Evolutionary conservation across 2,797 vertebrate species (phyloP), one percentile per base, ranked within the genome.

Genomic region (Pseudomugil gertrudae): DNA sequence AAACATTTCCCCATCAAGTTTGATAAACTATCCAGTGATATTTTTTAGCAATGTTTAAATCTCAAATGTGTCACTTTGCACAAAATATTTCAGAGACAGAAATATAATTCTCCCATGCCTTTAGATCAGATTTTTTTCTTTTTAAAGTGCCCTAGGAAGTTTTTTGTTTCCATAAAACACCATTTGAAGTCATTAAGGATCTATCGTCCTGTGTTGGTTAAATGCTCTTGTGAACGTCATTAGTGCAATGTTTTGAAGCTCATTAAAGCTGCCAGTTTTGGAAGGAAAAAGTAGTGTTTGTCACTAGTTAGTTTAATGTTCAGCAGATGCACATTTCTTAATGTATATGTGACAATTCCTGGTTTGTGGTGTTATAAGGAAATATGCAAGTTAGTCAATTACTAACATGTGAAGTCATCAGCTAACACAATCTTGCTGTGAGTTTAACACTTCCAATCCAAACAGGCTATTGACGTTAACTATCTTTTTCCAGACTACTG

Each of bases 391-490:
- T 83, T 78, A 60, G 67, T 76, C 63, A 74, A 76, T 84, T 88
- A 75, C 79, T 67, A 32, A n/a, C n/a, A n/a, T 29, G 51, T 86
- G 83, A 89, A 84, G 77, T 87, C 83, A 86, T 74, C 75, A 66
- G 74, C 74, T 78, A 67, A 81, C 84, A 84, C 59, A 75, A 57
- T 40, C 45, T 40, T 1, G 13, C 13, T 74, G 57, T 58, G 66
- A 69, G 66, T 79, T 77, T 57, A 83, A 79, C 72, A 0, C 43
- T 69, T 90, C 85, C 87, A 89, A 90, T 85, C 76, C 82, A 91
- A 92, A 91, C 83, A 91, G 84, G 88, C 78, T 76, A 85, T 90
- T 90, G 87, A 87, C 87, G 76, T 81, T 84, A 89, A 90, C 86
- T 81, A 74, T 80, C 81, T 79, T 69, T 87, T 74, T 73, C 72